Evolutionary conservation across 2,113 vertebrate species (phyloP).

Genomic region (Eretmochelys imbricata): DNA sequence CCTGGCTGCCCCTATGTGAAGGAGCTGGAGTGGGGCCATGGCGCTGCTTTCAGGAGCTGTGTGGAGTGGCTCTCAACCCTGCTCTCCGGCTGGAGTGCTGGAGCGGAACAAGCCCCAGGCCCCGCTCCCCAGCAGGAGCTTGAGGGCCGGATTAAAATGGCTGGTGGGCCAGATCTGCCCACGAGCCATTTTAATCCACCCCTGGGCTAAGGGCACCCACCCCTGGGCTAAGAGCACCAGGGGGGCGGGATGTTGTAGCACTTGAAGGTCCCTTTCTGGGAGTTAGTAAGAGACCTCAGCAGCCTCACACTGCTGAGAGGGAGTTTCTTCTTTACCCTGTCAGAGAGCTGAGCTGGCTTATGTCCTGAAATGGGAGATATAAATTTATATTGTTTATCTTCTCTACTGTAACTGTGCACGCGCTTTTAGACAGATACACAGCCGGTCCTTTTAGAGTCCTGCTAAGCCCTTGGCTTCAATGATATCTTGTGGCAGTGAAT

Average conservation of each 20-base stretch:
- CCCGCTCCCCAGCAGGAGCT: too few relatives aligned
- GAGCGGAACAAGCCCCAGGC: too few relatives aligned
- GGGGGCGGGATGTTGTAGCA: background rate
- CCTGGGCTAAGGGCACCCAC: too few relatives aligned
- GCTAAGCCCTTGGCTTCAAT: background rate
- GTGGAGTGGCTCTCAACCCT: too few relatives aligned
- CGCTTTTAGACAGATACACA: background rate
- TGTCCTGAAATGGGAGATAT: background rate
- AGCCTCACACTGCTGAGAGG: background rate
- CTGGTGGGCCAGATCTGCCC: too few relatives aligned
- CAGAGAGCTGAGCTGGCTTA: background rate
- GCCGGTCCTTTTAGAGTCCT: background rate
- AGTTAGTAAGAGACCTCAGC: background rate
- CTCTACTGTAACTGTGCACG: background rate
- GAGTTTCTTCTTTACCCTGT: background rate
- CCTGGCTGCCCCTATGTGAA: too few relatives aligned
- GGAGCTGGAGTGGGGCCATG: too few relatives aligned
- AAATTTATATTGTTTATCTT: background rate
- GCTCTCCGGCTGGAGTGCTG: too few relatives aligned
- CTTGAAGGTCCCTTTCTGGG: too few relatives aligned
- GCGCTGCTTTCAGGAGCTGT: too few relatives aligned
- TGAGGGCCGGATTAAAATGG: too few relatives aligned
- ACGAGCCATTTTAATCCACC: too few relatives aligned
- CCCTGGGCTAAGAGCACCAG: background rate
- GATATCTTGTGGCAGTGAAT: background rate